Percentiles rank a stretch among this genome's conserved stretches.
phyloP scores from a whole-genome alignment of 2,888 invertebrate genomes.

The Heliconius sara region DNA sequence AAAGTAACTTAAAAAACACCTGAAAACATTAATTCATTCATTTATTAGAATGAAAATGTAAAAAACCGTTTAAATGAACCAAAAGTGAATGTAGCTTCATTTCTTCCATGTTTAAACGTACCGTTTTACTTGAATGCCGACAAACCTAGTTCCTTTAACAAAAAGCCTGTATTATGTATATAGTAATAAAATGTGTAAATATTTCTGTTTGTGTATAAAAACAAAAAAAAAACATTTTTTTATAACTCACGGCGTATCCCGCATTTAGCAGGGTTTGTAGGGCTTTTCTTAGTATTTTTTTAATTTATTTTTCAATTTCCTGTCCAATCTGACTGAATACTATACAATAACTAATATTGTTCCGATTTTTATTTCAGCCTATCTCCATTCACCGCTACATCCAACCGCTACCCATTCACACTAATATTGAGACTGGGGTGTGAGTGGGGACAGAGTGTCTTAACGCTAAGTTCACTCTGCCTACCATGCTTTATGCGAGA shows the following conservation, averaged over 20 bases:
- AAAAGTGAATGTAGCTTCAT: slow-evolving; percentile 31
- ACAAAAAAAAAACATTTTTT: neutral
- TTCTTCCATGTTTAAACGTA: slow-evolving; percentile 29
- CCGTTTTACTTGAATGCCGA: slow-evolving; percentile 38
- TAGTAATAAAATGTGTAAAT: neutral
- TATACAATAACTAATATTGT: too few species aligned
- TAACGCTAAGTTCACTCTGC: too few species aligned
- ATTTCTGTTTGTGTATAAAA: neutral
- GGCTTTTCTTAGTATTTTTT: neutral
- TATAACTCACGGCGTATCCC: neutral
- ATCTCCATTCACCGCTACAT: too few species aligned
- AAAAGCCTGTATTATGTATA: neutral
- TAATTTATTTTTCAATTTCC: too few species aligned
- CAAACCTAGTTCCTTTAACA: slow-evolving; percentile 40
- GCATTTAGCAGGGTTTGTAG: neutral
- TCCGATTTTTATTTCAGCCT: too few species aligned
- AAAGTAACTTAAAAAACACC: neutral
- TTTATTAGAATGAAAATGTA: neutral
- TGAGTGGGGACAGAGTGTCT: too few species aligned
- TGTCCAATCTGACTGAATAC: too few species aligned
- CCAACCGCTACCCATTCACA: too few species aligned
- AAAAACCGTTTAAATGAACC: slow-evolving; percentile 11
- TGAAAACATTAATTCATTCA: slow-evolving; percentile 10
- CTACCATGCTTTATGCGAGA: too few species aligned
- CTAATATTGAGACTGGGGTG: too few species aligned